A percentile compares a stretch with the other conserved stretches of the same genome.
Evolutionary conservation across 2,888 invertebrate genomes (phyloP).

Genomic region (Aphidius colemani): DNA sequence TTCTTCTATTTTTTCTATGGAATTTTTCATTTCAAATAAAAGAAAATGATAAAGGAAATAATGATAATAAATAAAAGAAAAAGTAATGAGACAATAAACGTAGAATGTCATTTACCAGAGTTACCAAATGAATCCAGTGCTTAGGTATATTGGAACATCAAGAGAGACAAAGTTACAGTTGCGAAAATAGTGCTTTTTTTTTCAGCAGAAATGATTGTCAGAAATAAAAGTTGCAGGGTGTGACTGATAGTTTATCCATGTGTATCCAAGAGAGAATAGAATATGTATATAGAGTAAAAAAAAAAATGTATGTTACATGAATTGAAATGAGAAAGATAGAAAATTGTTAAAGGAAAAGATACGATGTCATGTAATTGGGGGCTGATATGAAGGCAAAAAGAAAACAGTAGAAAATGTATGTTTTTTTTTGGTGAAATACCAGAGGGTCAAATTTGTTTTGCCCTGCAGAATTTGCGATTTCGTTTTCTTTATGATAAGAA

Average conservation of each 20-base stretch:
- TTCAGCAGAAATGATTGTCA: constrained; percentile 49
- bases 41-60: too few species aligned
- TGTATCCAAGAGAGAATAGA: constrained; percentile 29
- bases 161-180: constrained; percentile 21
- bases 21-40: too few species aligned
- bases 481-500: constrained; percentile 13
- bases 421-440: constrained; percentile 12
- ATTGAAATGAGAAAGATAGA: constrained; percentile 15
- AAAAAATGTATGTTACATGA: constrained; percentile 8
- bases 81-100: constrained; percentile 41
- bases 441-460: constrained; percentile 32
- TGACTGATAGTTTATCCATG: constrained; percentile 53
- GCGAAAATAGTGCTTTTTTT: constrained; percentile 24
- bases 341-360: constrained; percentile 28
- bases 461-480: constrained; percentile 21
- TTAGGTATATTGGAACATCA: not conserved
- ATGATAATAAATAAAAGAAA: too few species aligned
- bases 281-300: not conserved
- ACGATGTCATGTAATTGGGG: constrained; percentile 24
- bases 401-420: constrained; percentile 25
- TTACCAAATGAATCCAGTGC: constrained; percentile 13
- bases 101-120: constrained; percentile 32
- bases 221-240: constrained; percentile 55
- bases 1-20: too few species aligned
- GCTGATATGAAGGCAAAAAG: constrained; percentile 29